A percentile compares a stretch with the other conserved stretches of the same genome.
Conservation (phyloP, 2,797 vertebrate species). For the Muscicapa comitata region DNA sequence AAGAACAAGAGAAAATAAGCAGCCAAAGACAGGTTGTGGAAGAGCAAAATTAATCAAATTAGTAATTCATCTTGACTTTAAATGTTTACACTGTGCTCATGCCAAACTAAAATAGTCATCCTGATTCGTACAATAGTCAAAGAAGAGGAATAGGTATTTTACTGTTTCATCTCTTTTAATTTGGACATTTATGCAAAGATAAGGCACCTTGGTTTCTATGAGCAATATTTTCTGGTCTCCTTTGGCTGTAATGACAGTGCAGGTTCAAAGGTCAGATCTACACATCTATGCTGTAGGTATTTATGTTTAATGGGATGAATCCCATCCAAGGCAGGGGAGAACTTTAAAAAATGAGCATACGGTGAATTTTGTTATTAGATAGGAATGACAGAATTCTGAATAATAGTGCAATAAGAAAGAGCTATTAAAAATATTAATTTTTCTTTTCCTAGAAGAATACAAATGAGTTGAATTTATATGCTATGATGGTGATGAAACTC, state of each 20-base stretch:
- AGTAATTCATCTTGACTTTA: neutral
- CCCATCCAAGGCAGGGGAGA: neutral
- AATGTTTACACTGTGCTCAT: neutral
- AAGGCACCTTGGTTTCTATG: neutral
- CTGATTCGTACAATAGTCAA: neutral
- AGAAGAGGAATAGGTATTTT: neutral
- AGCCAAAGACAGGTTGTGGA: neutral
- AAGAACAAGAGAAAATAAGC: neutral
- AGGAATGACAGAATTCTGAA: neutral
- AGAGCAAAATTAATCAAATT: neutral
- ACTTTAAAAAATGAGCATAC: neutral
- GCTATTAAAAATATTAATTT: neutral
- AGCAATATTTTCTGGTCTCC: neutral
- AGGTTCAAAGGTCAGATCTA: neutral
- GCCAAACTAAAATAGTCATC: neutral
- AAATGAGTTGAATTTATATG: neutral
- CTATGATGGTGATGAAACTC: neutral
- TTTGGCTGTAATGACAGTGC: neutral
- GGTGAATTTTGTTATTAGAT: neutral
- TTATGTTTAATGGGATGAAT: neutral
- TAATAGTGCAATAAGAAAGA: neutral
- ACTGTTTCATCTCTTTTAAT: neutral
- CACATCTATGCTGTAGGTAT: neutral
- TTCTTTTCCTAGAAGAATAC: neutral
- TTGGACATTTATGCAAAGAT: neutral